Conservation (phyloP, 1,140 invertebrate species). For the Nephila pilipes region DNA sequence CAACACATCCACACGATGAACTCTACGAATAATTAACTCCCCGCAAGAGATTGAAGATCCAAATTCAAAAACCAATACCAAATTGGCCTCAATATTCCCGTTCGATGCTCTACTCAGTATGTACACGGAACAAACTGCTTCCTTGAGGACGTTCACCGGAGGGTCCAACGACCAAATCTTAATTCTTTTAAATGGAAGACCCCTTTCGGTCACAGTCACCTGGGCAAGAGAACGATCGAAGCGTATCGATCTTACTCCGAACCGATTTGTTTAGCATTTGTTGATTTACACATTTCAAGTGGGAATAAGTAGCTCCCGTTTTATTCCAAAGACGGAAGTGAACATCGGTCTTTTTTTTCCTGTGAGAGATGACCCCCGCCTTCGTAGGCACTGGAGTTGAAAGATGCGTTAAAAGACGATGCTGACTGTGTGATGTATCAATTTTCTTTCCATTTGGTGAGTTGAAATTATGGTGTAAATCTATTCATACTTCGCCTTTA, state of each 20-base stretch:
- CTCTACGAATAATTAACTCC: neutral
- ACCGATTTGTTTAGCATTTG: slow-evolving; percentile 26
- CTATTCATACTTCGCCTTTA: slow-evolving; percentile 18
- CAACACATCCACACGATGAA: neutral
- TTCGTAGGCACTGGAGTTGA: slow-evolving; percentile 22
- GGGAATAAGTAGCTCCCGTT: slow-evolving; percentile 9
- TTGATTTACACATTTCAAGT: slow-evolving; percentile 23
- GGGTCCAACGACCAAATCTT: slow-evolving; percentile 30
- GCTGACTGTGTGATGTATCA: slow-evolving; percentile 31
- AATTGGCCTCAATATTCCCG: neutral
- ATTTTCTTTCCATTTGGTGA: slow-evolving; percentile 39
- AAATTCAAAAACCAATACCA: neutral
- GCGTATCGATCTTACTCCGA: neutral
- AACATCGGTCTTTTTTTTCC: neutral
- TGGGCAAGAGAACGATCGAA: slow-evolving; percentile 22
- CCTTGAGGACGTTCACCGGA: slow-evolving; percentile 7
- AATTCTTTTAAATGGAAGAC: slow-evolving; percentile 19
- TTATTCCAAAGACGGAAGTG: neutral
- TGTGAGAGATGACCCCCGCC: neutral
- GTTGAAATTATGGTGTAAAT: slow-evolving; percentile 2
- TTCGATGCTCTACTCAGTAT: slow-evolving; percentile 16
- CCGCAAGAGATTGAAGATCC: neutral
- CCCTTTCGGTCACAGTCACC: slow-evolving; percentile 30
- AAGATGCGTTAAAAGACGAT: slow-evolving; percentile 14
- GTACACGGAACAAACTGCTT: slow-evolving; percentile 21